Evolutionary conservation across 2,888 invertebrate genomes (phyloP).

Genomic region (Microchrysa polita): DNA sequence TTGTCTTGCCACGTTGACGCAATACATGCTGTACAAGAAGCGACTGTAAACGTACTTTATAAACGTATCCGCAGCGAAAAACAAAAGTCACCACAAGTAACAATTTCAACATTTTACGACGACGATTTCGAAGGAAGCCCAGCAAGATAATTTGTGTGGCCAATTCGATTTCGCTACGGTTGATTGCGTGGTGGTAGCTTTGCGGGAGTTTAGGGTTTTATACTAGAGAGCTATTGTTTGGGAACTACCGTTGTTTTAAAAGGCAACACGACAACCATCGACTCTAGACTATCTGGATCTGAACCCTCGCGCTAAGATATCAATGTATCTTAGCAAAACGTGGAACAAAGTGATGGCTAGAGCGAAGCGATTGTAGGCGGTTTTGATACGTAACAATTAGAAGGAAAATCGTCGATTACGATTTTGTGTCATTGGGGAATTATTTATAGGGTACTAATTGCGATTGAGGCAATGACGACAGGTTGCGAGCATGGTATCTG

Average conservation of each 20-base stretch:
- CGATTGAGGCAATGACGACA: conserved; percentile 32
- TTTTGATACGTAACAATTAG: conserved; percentile 40
- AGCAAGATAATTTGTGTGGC: conserved; percentile 38
- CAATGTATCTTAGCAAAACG: not conserved
- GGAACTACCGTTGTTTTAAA: conserved; percentile 28
- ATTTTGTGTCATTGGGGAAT: conserved; percentile 32
- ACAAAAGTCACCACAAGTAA: not conserved
- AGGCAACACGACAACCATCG: not conserved
- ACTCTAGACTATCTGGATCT: not conserved
- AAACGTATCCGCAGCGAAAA: not conserved
- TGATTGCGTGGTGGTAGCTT: conserved; percentile 16
- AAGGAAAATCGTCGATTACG: conserved; percentile 39
- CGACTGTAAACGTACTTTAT: no score
- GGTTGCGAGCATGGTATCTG: conserved; percentile 20
- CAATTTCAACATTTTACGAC: not conserved
- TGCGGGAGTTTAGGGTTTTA: conserved; percentile 33
- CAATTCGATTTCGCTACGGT: conserved; percentile 33
- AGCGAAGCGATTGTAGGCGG: conserved; percentile 18
- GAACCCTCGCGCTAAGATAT: not conserved
- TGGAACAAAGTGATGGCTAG: not conserved
- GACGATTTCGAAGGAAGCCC: conserved; percentile 29
- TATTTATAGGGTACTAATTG: conserved; percentile 38
- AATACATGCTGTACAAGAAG: conserved; percentile 27
- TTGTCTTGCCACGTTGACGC: conserved; percentile 39
- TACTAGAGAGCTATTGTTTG: conserved; percentile 21